Base-by-base conservation (phyloP, 2,113 vertebrate species). In the Dolichotis patagonum region DNA sequence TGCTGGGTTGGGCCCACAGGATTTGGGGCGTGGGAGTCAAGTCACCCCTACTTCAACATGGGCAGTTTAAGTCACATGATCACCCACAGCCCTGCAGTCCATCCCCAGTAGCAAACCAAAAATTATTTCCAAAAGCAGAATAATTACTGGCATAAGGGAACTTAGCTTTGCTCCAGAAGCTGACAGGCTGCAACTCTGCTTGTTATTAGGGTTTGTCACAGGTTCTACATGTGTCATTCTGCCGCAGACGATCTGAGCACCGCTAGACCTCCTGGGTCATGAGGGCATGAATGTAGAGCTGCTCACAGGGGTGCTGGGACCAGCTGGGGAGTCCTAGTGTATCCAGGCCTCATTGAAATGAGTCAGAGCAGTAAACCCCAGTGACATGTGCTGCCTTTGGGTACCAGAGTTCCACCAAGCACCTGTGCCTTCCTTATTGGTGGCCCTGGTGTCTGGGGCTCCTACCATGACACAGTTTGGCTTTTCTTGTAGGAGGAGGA, bases 51-150 rank as follows among this genome's bases (percentile, higher is more conserved):
- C 69, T 67, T 80, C 24, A 14, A 54, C 63, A 94, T 12, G 38
- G 52, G n/a, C 20, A 65, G 30, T 7, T 56, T 41, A 67, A 73
- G 56, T n/a, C 77, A 87, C 3, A 9, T 0, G 38, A 26, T 85
- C 84, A 73, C 65, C 3, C 3, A 26, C 2, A 24, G 38, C 65
- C 26, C 41, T 46, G 52, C 46, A 77, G 89, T 60, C 67, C 89
- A 84, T 54, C 28, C 89, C 80, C 41, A 6, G 17, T 3, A 54
- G 65, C 65, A 85, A 93, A 56, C 16, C 52, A 81, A 92, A 43
- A 67, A 35, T 85, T 94, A 88, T 73, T 96, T 94, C 67, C 63
- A 73, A 91, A 91, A 69, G 80, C 28, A 80, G 80, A 69, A 84
- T 71, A 41, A 91, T 85, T 30, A 49, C 56, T 52, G 43, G 60